Conservation (phyloP, 2,888 invertebrate species). For the Eupithecia insigniata region DNA sequence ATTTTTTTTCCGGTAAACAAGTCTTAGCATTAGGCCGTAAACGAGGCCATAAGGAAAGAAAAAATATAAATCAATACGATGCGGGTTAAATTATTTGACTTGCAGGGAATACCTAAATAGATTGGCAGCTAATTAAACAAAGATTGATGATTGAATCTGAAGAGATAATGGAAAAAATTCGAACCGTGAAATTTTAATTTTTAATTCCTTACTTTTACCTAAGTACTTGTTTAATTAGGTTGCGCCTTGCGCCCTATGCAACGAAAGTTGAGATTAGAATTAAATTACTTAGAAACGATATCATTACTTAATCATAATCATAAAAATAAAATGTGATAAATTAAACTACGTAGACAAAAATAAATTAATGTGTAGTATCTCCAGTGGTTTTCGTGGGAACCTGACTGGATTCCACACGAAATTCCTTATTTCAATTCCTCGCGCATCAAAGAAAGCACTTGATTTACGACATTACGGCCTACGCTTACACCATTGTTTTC, state of each 20-base stretch:
- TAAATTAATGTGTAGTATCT: too few species aligned
- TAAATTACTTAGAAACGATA: too few species aligned
- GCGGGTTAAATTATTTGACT: constrained; percentile 25
- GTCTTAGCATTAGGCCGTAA: neutral
- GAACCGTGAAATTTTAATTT: neutral
- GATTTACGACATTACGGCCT: constrained; percentile 36
- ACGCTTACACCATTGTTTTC: constrained; percentile 41
- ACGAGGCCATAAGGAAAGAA: constrained; percentile 7
- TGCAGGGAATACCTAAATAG: constrained; percentile 10
- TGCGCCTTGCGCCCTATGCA: neutral
- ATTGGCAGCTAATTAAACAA: neutral
- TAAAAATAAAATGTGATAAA: too few species aligned
- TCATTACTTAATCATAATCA: too few species aligned
- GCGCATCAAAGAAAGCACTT: constrained; percentile 39
- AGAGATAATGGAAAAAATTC: neutral
- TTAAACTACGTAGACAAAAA: too few species aligned
- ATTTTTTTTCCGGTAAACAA: neutral
- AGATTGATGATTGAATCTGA: neutral
- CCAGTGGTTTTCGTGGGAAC: neutral
- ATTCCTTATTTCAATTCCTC: constrained; percentile 13
- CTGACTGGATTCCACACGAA: neutral
- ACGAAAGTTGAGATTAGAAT: neutral
- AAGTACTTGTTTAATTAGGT: neutral
- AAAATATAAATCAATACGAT: constrained; percentile 6
- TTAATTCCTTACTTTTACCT: neutral